Conservation (phyloP, 2,113 vertebrate genomes). For the Hylia prasina region DNA sequence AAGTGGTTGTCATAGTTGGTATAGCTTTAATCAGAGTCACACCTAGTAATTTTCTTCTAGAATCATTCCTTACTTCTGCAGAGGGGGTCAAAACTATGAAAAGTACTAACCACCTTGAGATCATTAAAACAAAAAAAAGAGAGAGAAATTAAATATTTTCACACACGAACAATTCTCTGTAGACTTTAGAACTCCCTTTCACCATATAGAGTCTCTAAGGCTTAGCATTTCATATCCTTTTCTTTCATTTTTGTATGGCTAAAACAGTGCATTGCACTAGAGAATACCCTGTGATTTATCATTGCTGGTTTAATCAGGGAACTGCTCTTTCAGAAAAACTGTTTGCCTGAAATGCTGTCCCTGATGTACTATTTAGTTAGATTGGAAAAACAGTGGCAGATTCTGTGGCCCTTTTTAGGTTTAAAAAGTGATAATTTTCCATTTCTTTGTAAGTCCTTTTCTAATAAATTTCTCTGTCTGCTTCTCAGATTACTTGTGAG, state of each 20-base stretch:
- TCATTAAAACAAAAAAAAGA: not conserved
- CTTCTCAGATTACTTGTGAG: not conserved
- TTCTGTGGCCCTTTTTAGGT: not conserved
- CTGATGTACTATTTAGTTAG: slow-evolving; percentile 28
- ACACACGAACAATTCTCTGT: not conserved
- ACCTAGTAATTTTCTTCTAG: not conserved
- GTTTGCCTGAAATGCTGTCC: slow-evolving; percentile 58
- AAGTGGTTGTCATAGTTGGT: not conserved
- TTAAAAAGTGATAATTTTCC: not conserved
- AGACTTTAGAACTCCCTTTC: slow-evolving; percentile 17
- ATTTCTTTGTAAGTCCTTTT: not conserved
- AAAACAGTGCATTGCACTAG: not conserved
- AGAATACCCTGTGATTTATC: slow-evolving; percentile 58
- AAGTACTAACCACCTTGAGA: not conserved
- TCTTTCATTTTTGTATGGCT: slow-evolving; percentile 36
- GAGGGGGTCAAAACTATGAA: not conserved
- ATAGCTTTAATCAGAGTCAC: not conserved
- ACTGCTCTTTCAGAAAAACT: slow-evolving; percentile 59
- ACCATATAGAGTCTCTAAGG: not conserved
- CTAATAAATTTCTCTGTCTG: not conserved
- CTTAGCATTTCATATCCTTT: slow-evolving; percentile 16
- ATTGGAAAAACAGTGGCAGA: slow-evolving; percentile 61
- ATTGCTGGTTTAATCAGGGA: slow-evolving; percentile 46
- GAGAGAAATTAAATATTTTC: slow-evolving; percentile 34
- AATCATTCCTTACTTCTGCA: not conserved